Evolutionary conservation across 35 echinoderm and acorn worm species (phyloP).

Genomic region (Apostichopus californicus): DNA sequence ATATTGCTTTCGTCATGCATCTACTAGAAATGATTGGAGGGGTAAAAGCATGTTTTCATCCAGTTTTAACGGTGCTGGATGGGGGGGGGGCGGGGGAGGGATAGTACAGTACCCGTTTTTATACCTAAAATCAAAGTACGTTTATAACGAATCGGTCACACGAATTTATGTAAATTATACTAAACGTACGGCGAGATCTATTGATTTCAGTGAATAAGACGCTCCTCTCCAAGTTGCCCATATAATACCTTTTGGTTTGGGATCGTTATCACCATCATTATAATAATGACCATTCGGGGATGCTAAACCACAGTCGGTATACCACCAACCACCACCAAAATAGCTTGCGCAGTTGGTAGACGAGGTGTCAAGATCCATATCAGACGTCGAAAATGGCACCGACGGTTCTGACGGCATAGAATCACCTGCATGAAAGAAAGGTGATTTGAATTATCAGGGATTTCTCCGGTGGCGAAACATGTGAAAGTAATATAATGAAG

Average conservation of each 20-base stretch:
- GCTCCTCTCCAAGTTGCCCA: neutral
- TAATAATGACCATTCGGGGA: neutral
- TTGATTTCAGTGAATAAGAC: neutral
- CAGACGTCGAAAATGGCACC: conserved; percentile 3
- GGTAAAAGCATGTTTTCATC: too few species aligned
- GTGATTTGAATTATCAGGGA: too few species aligned
- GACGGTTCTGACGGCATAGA: neutral
- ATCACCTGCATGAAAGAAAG: neutral
- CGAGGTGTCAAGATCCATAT: neutral
- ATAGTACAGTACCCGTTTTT: too few species aligned
- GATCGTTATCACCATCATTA: neutral
- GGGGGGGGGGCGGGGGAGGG: too few species aligned
- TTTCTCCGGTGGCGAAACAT: too few species aligned
- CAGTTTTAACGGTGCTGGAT: too few species aligned
- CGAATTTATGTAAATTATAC: neutral
- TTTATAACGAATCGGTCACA: too few species aligned
- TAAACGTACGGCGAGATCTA: neutral
- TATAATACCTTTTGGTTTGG: neutral
- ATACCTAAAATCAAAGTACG: too few species aligned
- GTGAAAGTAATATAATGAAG: too few species aligned
- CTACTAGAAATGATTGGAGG: too few species aligned
- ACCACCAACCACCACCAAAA: conserved; percentile 26
- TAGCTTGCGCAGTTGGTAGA: neutral
- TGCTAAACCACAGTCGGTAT: neutral
- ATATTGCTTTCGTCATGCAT: too few species aligned